phyloP scores from a whole-genome alignment of 2,888 invertebrate genomes.

The Tyria jacobaeae region DNA sequence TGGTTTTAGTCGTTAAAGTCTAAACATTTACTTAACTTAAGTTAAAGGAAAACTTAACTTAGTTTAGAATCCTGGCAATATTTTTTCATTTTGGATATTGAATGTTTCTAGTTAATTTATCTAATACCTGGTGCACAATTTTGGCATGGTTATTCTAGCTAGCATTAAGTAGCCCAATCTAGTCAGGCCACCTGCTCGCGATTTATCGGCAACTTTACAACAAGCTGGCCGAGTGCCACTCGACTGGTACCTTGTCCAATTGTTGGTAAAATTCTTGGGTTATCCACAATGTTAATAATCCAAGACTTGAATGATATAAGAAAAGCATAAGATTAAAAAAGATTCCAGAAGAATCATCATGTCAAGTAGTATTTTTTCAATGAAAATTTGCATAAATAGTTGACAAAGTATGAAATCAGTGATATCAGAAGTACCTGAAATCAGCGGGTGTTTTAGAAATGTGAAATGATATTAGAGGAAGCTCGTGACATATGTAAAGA shows the following conservation, averaged over 20 bases:
- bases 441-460: too few species aligned
- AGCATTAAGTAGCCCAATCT: conserved; percentile 36
- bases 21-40: too few species aligned
- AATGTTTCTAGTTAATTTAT: conserved; percentile 2
- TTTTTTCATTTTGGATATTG: background rate
- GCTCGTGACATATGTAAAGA: too few species aligned
- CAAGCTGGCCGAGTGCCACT: conserved; percentile 69
- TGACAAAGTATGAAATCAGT: background rate
- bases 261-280: conserved; percentile 41
- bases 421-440: too few species aligned
- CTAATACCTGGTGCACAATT: conserved; percentile 41
- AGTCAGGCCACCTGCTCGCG: conserved; percentile 61
- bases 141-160: conserved; percentile 39
- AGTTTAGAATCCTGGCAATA: background rate
- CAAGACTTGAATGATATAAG: background rate
- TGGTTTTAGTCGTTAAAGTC: too few species aligned
- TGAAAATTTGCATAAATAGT: background rate
- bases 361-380: background rate
- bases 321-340: background rate
- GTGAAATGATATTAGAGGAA: too few species aligned
- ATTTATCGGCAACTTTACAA: conserved; percentile 69
- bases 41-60: too few species aligned
- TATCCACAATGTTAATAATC: conserved; percentile 35
- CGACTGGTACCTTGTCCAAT: conserved; percentile 43
- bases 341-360: background rate